Evolutionary conservation across 2,888 invertebrate species (phyloP), one percentile per base, ranked within the genome.

Genomic region (Pseudococcus viburni): DNA sequence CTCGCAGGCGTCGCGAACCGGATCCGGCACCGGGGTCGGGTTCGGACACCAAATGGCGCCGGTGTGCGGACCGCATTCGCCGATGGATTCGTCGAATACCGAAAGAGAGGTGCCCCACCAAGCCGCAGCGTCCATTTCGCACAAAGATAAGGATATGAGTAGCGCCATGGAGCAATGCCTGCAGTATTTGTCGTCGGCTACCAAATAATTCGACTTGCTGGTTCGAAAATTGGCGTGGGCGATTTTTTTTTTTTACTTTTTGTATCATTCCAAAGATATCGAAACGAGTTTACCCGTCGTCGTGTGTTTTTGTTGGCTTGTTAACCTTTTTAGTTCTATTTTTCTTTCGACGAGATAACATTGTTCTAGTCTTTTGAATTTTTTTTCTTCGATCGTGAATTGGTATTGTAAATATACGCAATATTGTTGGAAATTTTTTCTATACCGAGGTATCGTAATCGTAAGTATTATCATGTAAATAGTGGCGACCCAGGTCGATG

Each of bases 91-190:
- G 73, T 19, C 46, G 19, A 64, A 22, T 22, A 22, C 22, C 42
- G 83, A 88, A 33, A 39, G 83, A 39, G 80, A 68, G 48, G 26
- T 84, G 84, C 88, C 89, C 88, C 85, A 84, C 86, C 88, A 85
- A 86, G 89, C 84, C 88, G 26, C 88, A 42, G 83, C 83, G 64
- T 64, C 88, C 64, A 83, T 80, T 80, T 84, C 89, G 42, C 89
- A 89, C 19, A 88, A 88, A 85, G 88, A 88, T 48, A 39, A 88
- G 26, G 89, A 89, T 55, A 59, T 89, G 85, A 85, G 84, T 12
- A 85, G 85, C 73, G 88, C 89, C 33, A 88, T 89, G 15, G 89
- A 89, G 80, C 89, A 89, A 42, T 89, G 89, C 42, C 55, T 89
- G 77, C 88, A 89, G 86, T 86, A 88, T 39, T 84, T 89, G 55